Percentiles rank a stretch among this genome's conserved stretches.
Evolutionary conservation across 2,113 vertebrate species (phyloP).

Genomic region (Pardalotus punctatus): DNA sequence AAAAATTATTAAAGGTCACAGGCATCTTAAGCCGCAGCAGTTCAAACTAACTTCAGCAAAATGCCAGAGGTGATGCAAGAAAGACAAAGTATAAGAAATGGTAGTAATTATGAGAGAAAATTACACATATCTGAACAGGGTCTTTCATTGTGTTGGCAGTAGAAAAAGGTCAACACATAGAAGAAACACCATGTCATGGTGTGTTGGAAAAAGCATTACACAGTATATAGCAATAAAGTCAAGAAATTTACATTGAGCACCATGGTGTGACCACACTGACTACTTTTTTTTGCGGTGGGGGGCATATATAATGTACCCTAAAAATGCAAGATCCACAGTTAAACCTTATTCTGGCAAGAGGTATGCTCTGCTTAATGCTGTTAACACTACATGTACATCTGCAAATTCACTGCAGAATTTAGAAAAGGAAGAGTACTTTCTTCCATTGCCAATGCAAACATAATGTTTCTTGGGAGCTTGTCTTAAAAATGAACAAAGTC

Average conservation of each 20-base stretch:
- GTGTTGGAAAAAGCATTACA: background rate
- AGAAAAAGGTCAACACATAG: background rate
- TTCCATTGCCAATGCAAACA: background rate
- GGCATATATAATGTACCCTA: background rate
- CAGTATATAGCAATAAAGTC: background rate
- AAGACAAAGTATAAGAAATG: background rate
- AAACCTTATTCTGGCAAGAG: background rate
- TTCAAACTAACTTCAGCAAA: background rate
- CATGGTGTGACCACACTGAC: background rate
- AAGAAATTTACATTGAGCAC: background rate
- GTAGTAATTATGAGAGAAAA: background rate
- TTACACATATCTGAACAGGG: background rate
- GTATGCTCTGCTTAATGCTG: background rate
- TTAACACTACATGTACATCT: background rate
- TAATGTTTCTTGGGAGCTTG: background rate
- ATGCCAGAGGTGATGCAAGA: background rate
- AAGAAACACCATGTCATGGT: background rate
- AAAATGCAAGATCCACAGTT: background rate
- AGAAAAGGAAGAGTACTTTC: background rate
- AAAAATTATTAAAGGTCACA: background rate
- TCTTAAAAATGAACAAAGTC: background rate
- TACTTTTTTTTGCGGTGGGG: rapidly evolving
- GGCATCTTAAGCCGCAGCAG: background rate
- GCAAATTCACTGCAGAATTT: background rate
- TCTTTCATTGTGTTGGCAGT: background rate